Evolutionary conservation across 2,888 invertebrate genomes (phyloP).

Genomic region (Calameuta filiformis): DNA sequence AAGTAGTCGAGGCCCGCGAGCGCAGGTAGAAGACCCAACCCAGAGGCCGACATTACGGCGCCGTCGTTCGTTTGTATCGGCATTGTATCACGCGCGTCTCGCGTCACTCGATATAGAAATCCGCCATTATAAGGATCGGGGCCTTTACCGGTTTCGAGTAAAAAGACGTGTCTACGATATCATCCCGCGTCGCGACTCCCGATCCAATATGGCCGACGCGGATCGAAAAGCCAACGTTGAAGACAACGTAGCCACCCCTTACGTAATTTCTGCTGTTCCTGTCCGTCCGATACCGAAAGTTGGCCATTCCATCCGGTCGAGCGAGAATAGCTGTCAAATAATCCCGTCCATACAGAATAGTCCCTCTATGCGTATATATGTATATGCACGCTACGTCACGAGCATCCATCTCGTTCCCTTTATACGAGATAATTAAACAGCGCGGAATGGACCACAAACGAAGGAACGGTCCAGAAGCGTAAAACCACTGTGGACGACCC

Average conservation of each 20-base stretch:
- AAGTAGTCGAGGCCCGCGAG: neutral
- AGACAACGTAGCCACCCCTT: neutral
- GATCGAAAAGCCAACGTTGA: neutral
- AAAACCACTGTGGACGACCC: neutral
- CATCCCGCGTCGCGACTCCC: neutral
- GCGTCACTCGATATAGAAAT: slow-evolving; percentile 1
- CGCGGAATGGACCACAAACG: slow-evolving; percentile 35
- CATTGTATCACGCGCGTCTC: slow-evolving; percentile 54
- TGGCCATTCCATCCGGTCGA: neutral
- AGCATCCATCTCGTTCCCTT: slow-evolving; percentile 29
- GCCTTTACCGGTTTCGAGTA: neutral
- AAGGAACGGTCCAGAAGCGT: neutral
- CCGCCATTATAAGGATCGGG: neutral
- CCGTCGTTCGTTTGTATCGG: slow-evolving; percentile 49
- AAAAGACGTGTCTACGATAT: neutral
- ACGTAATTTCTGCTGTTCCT: neutral
- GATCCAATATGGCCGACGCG: neutral
- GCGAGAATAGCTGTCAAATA: neutral
- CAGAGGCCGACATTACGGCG: slow-evolving; percentile 39
- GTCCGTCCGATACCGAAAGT: neutral
- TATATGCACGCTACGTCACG: neutral
- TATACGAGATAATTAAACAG: slow-evolving; percentile 41
- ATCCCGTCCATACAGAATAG: neutral
- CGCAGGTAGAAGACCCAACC: neutral
- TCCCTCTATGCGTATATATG: no score